A percentile compares a stretch with the other conserved stretches of the same genome.
phyloP scores from a whole-genome alignment of 2,113 vertebrate genomes.

The Mustela lutreola region DNA sequence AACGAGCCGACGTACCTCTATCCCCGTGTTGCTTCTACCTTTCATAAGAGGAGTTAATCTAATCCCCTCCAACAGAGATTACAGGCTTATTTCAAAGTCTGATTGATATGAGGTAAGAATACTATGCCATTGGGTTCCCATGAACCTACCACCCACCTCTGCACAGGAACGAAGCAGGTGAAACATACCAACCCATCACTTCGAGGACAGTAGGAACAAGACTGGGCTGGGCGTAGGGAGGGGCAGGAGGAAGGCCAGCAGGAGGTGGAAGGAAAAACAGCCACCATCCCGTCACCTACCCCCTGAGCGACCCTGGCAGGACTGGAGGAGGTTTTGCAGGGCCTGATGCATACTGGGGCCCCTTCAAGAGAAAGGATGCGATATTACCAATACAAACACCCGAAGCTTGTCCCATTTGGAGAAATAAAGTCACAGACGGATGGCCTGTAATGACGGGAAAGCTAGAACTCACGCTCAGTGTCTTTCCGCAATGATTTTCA shows the following conservation, averaged over 20 bases:
- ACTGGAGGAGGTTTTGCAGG: not conserved
- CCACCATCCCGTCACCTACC: not conserved
- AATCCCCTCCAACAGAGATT: not conserved
- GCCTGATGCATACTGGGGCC: not conserved
- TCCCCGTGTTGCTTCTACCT: not conserved
- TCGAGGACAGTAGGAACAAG: not conserved
- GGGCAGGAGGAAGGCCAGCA: not conserved
- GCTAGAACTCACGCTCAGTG: not conserved
- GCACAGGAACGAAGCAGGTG: not conserved
- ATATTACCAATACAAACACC: not conserved
- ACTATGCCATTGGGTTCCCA: not conserved
- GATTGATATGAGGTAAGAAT: not conserved
- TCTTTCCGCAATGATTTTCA: not conserved
- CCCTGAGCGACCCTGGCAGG: not conserved
- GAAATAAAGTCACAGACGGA: not conserved
- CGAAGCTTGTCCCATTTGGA: not conserved
- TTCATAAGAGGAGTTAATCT: not conserved
- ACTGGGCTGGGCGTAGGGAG: not conserved
- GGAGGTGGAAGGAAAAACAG: too few species aligned
- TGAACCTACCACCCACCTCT: not conserved
- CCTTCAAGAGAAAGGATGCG: not conserved
- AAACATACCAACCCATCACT: not conserved
- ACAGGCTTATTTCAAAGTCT: conserved; percentile 10
- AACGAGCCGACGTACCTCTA: not conserved
- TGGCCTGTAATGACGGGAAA: not conserved